Evolutionary conservation across 1,140 invertebrate species (phyloP), one percentile per base, ranked within the genome.

Genomic region (Pseudomyrmex cubaensis): DNA sequence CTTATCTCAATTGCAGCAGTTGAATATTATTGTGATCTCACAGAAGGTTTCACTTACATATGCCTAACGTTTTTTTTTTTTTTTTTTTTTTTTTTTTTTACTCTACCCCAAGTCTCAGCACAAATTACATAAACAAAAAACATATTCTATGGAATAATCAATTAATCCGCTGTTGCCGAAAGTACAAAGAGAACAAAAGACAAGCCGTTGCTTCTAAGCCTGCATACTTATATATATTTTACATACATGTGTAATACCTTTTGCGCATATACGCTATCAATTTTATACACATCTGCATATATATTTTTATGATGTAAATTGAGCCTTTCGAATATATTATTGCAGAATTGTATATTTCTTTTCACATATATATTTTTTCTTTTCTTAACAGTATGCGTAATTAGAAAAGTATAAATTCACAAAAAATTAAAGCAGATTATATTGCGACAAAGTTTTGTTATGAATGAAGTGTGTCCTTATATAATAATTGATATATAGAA

Each of bases 151-250:
- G 56, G 15, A 78, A 35, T 20, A 72, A 59, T 50, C 8, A 17
- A 80, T 10, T 44, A 54, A 80, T 72, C 12, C 17, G 76, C 75
- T 69, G 52, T 22, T 72, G 69, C 66, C 72, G 66, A 80, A 80
- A 80, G 76, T 80, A 80, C 76, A 80, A 80, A 80, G 76, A 80
- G 76, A 80, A 72, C 61, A 80, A 70, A 80, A 80, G 76, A 80
- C 76, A 72, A 80, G 44, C 22, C 22, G 8, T 76, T 10, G 74
- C 74, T 76, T 76, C 48, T 64, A 50, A 56, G 66, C 54, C 46
- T 25, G 54, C 76, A 59, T 80, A 72, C 35, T 61, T 70, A 46
- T 59, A 70, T 12, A 12, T 80, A 70, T 25, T 52, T 63, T 69
- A n/a, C 69, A 78, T 59, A 70, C 15, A 15, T 25, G 22, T 25